Evolutionary conservation across 2,888 invertebrate genomes (phyloP), one percentile per base, ranked within the genome.

Genomic region (Leptinotarsa haldemani): DNA sequence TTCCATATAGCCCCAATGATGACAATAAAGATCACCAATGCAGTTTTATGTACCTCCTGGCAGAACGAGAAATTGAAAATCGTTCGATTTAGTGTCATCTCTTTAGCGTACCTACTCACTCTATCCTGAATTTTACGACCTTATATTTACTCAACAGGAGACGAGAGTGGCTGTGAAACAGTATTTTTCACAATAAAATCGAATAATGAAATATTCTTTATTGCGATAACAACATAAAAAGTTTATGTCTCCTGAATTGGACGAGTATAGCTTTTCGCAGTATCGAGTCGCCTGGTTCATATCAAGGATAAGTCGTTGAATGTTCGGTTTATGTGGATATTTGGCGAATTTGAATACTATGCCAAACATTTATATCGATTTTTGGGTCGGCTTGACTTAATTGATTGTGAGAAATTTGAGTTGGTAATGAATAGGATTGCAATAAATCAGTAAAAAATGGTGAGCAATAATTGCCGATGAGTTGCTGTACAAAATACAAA

Each of bases 11-110:
- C 80, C 80, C 79, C 79, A 82, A 82, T 83, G 83, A 82, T 83
- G 81, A 80, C 83, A 83, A 83, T 82, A 83, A 84, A 82, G 81
- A 82, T 82, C 82, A 80, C 80, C 80, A 83, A 83, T 82, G 82
- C 81, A 82, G 82, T 81, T 84, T 84, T 84, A 84, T 83, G 78
- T 66, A 74, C 66, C 56, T 47, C 58, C 18, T 7, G 25, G 40
- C 61, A 61, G 40, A 61, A 61, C 25, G 30, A 40, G 40, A 40
- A 61, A 61, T 61, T 40, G 61, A 15, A 40, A 61, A 40, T 25
- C n/a, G 61, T 40, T n/a, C 61, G 25, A 61, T 53, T 46, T 22
- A 68, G 46, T 47, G 68, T 56, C 68, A 58, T 52, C 68, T 56
- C 40, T 58, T 68, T 25, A 46, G 40, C 53, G 46, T 68, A 68